phyloP scores from a whole-genome alignment of 2,888 invertebrate species.

The Mesoligia furuncula region DNA sequence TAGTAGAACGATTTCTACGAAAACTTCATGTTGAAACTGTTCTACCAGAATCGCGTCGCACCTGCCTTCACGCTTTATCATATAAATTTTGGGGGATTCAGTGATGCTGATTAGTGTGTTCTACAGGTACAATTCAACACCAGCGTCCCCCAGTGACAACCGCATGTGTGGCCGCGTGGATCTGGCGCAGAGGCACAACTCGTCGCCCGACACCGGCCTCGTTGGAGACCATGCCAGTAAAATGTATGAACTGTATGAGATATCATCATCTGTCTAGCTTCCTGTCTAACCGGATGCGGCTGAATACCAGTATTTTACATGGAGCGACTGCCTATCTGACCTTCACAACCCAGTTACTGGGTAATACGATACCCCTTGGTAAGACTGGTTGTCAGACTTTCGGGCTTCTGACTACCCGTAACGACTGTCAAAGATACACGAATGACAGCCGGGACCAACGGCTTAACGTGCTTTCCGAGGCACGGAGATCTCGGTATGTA shows the following conservation, averaged over 20 bases:
- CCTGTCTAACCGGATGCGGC: no score
- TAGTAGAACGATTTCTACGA: not conserved
- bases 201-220: constrained; percentile 87
- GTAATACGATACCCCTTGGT: no score
- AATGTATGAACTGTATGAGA: constrained; percentile 72
- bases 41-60: not conserved
- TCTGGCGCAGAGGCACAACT: constrained; percentile 87
- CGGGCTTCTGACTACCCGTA: no score
- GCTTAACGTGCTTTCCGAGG: no score
- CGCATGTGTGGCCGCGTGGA: constrained; percentile 82
- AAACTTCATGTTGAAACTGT: not conserved
- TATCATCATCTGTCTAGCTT: no score
- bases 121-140: constrained; percentile 88
- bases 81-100: not conserved
- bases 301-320: no score
- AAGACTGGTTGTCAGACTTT: no score
- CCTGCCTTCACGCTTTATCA: not conserved
- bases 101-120: not conserved
- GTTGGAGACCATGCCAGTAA: constrained; percentile 82
- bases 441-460: no score
- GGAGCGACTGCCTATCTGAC: no score
- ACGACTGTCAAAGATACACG: no score
- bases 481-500: no score
- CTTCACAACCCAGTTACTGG: no score
- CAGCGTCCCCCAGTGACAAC: constrained; percentile 88